Evolutionary conservation across 2,797 vertebrate genomes (phyloP), one percentile per base, ranked within the genome.

Genomic region (Thamnophis elegans): DNA sequence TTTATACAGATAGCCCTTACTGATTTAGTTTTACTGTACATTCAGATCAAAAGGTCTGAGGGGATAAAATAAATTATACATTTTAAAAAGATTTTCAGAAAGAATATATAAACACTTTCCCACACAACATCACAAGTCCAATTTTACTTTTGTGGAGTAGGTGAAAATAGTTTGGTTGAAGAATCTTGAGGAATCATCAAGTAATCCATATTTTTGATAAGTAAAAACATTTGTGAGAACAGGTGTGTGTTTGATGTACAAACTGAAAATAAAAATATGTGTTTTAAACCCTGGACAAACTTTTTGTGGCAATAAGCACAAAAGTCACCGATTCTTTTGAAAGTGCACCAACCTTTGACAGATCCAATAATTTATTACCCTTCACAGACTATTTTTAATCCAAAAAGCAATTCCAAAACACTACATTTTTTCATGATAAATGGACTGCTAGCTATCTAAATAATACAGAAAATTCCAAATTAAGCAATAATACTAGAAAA

Each of bases 391-490:
- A 62, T 42, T 42, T 62, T 59, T 51, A 62, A 89, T 28, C 14
- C 10, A 58, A 85, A 85, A 51, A 28, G 36, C 54, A 60, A 58
- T 16, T 25, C 14, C 13, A 22, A 25, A 82, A 47, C 73, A 82
- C 9, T 73, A 8, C 51, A 53, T 53, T 28, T 47, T 92, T 93
- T 92, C 88, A 92, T 14, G 88, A 94, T 28, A 25, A 56, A 73
- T 22, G 0, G 58, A 91, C 82, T 93, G 28, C 91, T 51, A 3
- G 20, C 8, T 89, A 91, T 91, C 93, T 87, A 93, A 90, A 85
- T 85, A 82, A 91, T 47, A 73, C 36, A 78, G 22, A 47, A 89
- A 92, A 90, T 65, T 42, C 92, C 92, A 58, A 93, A 95, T 94
- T 85, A 78, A 87, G 85, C 92, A 91, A 1, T 28, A 92, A 0